Percentiles rank a stretch among this genome's conserved stretches.
These are phyloP conservation scores for Eristalinus aeneus DNA, from an alignment of 2,888 invertebrate species.

Conservation along the genomic window DNA sequence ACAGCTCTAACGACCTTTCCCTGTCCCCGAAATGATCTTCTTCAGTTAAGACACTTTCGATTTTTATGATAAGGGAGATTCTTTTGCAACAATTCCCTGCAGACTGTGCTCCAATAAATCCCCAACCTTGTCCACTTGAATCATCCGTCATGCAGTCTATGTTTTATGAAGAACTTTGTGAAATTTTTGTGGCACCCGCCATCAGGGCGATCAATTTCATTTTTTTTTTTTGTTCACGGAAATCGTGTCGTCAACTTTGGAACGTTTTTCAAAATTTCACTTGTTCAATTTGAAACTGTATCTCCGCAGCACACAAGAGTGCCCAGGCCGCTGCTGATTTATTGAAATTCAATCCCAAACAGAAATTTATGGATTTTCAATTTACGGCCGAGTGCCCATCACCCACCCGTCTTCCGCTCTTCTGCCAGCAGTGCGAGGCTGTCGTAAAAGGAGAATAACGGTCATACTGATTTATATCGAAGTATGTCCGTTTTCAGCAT, in stretches of 20 bases:
- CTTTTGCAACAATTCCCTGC: too few relatives aligned
- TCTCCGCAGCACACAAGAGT: neutral
- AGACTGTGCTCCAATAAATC: too few relatives aligned
- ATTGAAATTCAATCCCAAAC: neutral
- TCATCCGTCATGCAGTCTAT: too few relatives aligned
- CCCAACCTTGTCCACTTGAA: too few relatives aligned
- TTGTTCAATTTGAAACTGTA: neutral
- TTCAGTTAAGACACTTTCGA: too few relatives aligned
- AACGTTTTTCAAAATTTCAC: neutral
- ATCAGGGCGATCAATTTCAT: too few relatives aligned
- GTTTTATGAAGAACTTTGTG: too few relatives aligned
- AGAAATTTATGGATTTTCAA: constrained; percentile 5
- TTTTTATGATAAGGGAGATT: too few relatives aligned
- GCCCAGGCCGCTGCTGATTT: neutral
- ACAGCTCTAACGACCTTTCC: too few relatives aligned
- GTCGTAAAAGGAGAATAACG: neutral
- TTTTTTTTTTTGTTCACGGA: too few relatives aligned
- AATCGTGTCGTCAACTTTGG: neutral
- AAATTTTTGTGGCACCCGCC: too few relatives aligned
- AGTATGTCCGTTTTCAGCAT: neutral
- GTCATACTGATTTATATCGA: neutral
- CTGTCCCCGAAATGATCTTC: too few relatives aligned
- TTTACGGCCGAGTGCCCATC: neutral
- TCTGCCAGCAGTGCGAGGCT: neutral
- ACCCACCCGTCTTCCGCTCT: neutral